Conservation (phyloP, 1,140 invertebrate genomes). For the Heliconius nattereri region DNA sequence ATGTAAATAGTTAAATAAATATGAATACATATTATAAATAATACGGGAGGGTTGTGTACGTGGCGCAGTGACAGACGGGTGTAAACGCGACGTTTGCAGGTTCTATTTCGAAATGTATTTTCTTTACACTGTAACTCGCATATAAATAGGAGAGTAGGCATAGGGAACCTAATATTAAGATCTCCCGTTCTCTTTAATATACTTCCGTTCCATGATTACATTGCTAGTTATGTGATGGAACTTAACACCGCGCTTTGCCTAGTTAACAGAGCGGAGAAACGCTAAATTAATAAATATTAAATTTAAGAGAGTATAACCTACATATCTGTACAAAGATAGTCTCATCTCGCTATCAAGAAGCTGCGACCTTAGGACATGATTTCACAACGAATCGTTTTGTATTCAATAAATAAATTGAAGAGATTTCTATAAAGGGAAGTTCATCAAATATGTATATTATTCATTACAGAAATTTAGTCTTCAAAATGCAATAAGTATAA, state of each 20-base stretch:
- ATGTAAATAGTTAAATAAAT: slow-evolving; percentile 2
- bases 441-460: neutral
- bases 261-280: no score
- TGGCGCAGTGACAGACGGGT: neutral
- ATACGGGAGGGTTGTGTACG: no score
- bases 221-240: no score
- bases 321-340: slow-evolving; percentile 11
- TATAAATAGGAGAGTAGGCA: neutral
- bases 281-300: neutral
- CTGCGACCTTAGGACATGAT: slow-evolving; percentile 19
- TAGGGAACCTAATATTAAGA: neutral
- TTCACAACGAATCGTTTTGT: slow-evolving; percentile 18
- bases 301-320: neutral
- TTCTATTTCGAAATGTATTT: neutral
- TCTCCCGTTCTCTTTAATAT: no score
- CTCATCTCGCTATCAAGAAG: slow-evolving; percentile 24
- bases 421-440: slow-evolving; percentile 13
- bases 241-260: no score
- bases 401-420: slow-evolving; percentile 6
- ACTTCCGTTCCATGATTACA: no score
- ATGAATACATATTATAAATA: neutral
- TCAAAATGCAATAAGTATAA: no score
- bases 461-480: no score
- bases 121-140: neutral
- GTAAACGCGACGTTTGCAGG: neutral